phyloP scores from a whole-genome alignment of 2,797 vertebrate species.

The Bufotes viridis region DNA sequence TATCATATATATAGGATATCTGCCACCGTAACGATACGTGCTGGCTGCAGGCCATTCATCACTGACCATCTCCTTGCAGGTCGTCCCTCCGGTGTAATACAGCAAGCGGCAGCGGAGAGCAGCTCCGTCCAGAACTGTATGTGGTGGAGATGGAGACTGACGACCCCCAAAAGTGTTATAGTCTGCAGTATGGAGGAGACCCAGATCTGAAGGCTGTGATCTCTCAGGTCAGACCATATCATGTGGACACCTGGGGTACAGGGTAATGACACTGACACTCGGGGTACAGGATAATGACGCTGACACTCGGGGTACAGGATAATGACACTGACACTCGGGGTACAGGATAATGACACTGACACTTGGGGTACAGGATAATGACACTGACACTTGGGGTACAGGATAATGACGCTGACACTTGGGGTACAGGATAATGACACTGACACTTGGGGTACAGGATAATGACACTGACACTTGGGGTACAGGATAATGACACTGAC shows the following conservation, averaged over 20 bases:
- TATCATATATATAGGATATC: no score
- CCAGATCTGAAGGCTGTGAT: not conserved
- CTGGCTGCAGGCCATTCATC: not conserved
- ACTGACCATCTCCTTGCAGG: not conserved
- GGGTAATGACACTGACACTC: not conserved
- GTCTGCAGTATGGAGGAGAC: not conserved
- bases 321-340: not conserved
- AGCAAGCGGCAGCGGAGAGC: no score
- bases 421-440: not conserved
- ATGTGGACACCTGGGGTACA: not conserved
- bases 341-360: not conserved
- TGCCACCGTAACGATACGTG: no score
- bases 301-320: not conserved
- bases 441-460: not conserved
- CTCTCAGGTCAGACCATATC: constrained; percentile 17
- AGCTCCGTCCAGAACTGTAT: not conserved
- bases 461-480: no score
- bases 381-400: not conserved
- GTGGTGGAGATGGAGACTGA: not conserved
- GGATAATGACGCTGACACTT: not conserved
- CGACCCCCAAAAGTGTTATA: not conserved
- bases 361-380: not conserved
- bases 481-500: not conserved
- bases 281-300: not conserved
- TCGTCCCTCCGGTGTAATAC: not conserved